Evolutionary conservation across 2,888 invertebrate genomes (phyloP), one percentile per base, ranked within the genome.

Genomic region (Prosopocoilus inquinatus): DNA sequence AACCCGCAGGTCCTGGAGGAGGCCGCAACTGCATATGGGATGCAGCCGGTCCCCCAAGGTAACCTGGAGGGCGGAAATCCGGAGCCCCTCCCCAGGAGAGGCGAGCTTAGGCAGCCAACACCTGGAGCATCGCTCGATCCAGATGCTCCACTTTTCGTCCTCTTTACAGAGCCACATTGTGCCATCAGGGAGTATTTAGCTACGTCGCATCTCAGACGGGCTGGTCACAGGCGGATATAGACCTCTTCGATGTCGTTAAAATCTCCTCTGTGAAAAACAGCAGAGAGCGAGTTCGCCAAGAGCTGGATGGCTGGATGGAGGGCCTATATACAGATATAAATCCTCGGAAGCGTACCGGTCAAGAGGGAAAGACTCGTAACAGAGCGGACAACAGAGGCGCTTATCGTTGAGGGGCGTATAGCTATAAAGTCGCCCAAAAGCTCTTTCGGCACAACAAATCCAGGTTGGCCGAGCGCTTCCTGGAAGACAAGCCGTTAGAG

Each of bases 381-480:
- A 7, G 2, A 1, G 39, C 3, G 36, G 38, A 15, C 4, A 20
- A 15, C 49, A 7, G n/a, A 1, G 28, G 15, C 9, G 3, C 13
- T 2, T 12, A 15, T n/a, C n/a, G n/a, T n/a, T n/a, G n/a, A n/a
- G n/a, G n/a, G n/a, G n/a, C n/a, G n/a, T n/a, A 43, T 39, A 28
- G 32, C 13, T 54, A 54, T 36, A 48, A 47, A 35, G 11, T 36
- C 1, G 52, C 41, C 2, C 56, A 56, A 28, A 20, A 46, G 1
- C 20, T 36, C 53, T 44, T 20, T 36, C 13, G 12, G 11, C 9
- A 8, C 0, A 34, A 39, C 11, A 36, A 20, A 12, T 38, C 9
- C 1, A 47, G 20, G 11, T 3, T 46, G n/a, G 53, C 46, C 1
- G 39, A 11, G 1, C 28, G 34, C 12, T 7, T 55, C 13, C n/a